A percentile compares a stretch with the other conserved stretches of the same genome.
These are phyloP conservation scores for Saccostrea echinata DNA, from an alignment of 1,140 invertebrate genomes.

Conservation along the genomic window DNA sequence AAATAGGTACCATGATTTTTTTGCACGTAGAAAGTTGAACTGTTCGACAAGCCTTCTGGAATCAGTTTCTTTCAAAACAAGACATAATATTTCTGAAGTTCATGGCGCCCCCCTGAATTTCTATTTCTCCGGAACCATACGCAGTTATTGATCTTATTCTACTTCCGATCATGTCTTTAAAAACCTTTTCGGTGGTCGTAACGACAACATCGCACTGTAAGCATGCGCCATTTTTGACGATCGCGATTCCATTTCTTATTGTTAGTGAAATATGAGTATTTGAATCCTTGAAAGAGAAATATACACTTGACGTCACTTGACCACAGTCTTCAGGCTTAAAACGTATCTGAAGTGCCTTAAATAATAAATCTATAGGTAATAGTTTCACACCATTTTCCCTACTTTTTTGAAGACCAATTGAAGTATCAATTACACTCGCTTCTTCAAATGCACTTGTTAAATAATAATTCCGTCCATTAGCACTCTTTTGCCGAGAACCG, in stretches of 20 bases:
- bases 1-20: neutral
- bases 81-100: slow-evolving; percentile 59
- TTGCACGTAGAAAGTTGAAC: too few species aligned
- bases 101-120: slow-evolving; percentile 57
- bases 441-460: slow-evolving; percentile 67
- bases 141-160: slow-evolving; percentile 51
- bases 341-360: slow-evolving; percentile 56
- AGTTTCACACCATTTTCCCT: slow-evolving; percentile 51
- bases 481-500: slow-evolving; percentile 65
- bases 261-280: slow-evolving; percentile 52
- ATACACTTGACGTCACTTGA: slow-evolving; percentile 55
- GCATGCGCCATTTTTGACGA: slow-evolving; percentile 50
- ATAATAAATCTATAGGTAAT: slow-evolving; percentile 58
- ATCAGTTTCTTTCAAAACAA: slow-evolving; percentile 57
- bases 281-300: slow-evolving; percentile 63
- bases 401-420: slow-evolving; percentile 14
- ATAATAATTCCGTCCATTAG: slow-evolving; percentile 72
- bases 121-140: slow-evolving; percentile 51
- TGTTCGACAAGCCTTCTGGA: too few species aligned
- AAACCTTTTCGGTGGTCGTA: slow-evolving; percentile 49
- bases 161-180: slow-evolving; percentile 53
- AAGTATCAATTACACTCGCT: slow-evolving; percentile 54
- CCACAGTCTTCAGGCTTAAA: slow-evolving; percentile 69
- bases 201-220: slow-evolving; percentile 63
- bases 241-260: slow-evolving; percentile 65